phyloP scores from a whole-genome alignment of 2,113 vertebrate genomes.

The Melospiza georgiana region DNA sequence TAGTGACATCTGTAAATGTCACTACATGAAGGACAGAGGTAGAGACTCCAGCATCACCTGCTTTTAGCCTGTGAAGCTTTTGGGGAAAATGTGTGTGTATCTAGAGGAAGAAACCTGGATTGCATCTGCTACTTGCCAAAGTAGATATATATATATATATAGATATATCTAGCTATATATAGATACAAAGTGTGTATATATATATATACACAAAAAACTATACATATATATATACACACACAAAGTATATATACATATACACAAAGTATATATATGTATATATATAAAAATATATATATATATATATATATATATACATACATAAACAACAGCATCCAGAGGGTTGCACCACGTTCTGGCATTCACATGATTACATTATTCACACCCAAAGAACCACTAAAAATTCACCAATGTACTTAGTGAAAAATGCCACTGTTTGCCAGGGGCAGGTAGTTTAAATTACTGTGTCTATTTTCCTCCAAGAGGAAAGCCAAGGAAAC shows the following conservation, averaged over 20 bases:
- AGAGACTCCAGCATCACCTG: not conserved
- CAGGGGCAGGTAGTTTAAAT: not conserved
- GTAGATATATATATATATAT: not conserved
- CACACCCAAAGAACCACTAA: not conserved
- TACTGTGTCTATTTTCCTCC: not conserved
- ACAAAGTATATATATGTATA: not conserved
- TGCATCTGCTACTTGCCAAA: not conserved
- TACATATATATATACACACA: too few species aligned
- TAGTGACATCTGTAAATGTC: not conserved
- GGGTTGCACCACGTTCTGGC: rapidly evolving
- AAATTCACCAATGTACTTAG: not conserved
- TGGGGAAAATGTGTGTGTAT: not conserved
- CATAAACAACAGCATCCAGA: not conserved
- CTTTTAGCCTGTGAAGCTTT: not conserved
- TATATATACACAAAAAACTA: too few species aligned
- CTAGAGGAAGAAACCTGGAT: not conserved
- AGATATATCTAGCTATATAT: too few species aligned
- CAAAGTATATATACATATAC: too few species aligned
- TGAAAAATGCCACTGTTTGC: not conserved
- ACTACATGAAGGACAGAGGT: not conserved
- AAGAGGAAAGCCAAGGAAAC: not conserved
- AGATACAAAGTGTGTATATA: not conserved
- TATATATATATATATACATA: not conserved
- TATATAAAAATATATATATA: not conserved
- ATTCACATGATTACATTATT: not conserved